phyloP scores from a whole-genome alignment of 2,888 invertebrate genomes.

The Selenia dentaria region DNA sequence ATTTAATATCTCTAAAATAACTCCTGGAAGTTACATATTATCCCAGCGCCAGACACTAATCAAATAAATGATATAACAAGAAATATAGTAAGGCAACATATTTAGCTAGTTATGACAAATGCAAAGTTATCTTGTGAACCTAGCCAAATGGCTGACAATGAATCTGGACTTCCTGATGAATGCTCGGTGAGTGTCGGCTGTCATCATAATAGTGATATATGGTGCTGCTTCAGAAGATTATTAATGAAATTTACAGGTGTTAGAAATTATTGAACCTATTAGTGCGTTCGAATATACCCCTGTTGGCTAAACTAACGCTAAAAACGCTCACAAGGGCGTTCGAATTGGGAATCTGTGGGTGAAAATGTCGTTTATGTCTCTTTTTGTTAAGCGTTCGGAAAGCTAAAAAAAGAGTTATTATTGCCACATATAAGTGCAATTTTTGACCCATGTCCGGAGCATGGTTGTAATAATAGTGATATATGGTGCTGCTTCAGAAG shows the following conservation, averaged over 20 bases:
- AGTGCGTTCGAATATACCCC: no score
- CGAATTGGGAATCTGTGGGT: no score
- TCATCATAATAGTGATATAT: constrained; percentile 40
- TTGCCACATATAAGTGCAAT: no score
- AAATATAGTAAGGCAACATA: constrained; percentile 42
- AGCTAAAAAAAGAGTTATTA: no score
- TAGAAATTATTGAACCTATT: neutral
- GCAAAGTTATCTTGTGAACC: constrained; percentile 51
- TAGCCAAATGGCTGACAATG: constrained; percentile 70
- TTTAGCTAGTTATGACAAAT: constrained; percentile 69
- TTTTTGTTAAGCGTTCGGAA: no score
- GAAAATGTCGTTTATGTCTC: no score
- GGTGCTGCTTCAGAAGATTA: constrained; percentile 11
- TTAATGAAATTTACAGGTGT: constrained; percentile 3
- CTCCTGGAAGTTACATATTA: constrained; percentile 5
- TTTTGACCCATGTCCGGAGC: no score
- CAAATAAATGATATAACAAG: constrained; percentile 18
- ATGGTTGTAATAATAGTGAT: constrained; percentile 42
- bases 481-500: constrained; percentile 11
- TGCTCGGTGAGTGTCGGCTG: constrained; percentile 60
- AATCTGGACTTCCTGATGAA: constrained; percentile 68
- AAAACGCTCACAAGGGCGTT: no score
- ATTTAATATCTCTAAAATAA: constrained; percentile 5
- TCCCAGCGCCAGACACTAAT: constrained; percentile 37
- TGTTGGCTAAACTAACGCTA: no score